A percentile compares a stretch with the other conserved stretches of the same genome.
Conservation (phyloP, 2,888 invertebrate species). For the Alentia gelatinosa region DNA sequence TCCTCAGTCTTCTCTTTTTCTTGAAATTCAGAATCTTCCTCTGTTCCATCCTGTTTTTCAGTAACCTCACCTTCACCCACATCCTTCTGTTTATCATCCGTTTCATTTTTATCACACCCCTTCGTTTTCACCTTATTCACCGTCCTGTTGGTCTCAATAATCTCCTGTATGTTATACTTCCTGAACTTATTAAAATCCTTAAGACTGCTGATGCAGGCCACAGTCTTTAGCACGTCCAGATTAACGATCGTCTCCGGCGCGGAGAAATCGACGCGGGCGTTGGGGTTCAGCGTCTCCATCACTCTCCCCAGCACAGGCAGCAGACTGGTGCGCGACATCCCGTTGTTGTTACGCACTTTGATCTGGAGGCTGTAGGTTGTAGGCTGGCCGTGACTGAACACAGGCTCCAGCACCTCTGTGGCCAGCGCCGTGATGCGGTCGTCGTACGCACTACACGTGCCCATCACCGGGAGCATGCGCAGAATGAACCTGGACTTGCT, state of each 20-base stretch:
- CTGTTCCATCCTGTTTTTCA: neutral
- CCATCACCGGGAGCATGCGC: conserved; percentile 90
- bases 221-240: conserved; percentile 90
- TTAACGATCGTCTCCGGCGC: conserved; percentile 88
- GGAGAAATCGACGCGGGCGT: conserved; percentile 85
- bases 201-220: conserved; percentile 90
- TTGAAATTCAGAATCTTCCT: neutral
- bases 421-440: conserved; percentile 88
- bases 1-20: too few relatives aligned
- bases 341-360: conserved; percentile 74
- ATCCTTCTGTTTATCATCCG: neutral
- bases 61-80: neutral
- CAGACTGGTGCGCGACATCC: conserved; percentile 85
- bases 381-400: conserved; percentile 82
- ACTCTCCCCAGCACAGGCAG: conserved; percentile 86
- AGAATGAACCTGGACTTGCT: conserved; percentile 89
- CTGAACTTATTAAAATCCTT: conserved; percentile 89
- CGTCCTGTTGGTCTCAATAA: conserved; percentile 3
- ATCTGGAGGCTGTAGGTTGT: conserved; percentile 67
- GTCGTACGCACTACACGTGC: conserved; percentile 88
- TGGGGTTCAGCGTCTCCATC: conserved; percentile 82
- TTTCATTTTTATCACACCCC: neutral
- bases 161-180: conserved; percentile 87
- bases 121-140: conserved; percentile 5
- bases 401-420: conserved; percentile 85